phyloP scores from a whole-genome alignment of 1,140 invertebrate genomes.

The Aphis craccivora region DNA sequence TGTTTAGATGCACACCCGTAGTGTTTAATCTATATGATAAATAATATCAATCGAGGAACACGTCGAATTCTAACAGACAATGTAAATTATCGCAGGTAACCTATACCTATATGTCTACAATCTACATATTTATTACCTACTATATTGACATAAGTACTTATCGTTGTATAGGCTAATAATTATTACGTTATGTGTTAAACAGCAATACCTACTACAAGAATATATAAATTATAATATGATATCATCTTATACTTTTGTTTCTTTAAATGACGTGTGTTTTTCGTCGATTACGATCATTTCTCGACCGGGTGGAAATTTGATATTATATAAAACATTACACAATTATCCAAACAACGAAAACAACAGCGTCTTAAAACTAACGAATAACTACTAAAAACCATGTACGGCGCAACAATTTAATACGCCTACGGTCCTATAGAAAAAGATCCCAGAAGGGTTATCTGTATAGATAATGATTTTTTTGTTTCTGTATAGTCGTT shows the following conservation, averaged over 20 bases:
- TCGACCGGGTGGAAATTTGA: not conserved
- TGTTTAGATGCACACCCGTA: no score
- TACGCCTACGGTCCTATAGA: not conserved
- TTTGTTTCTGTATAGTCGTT: not conserved
- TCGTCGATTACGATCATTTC: not conserved
- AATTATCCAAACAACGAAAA: not conserved
- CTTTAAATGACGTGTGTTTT: not conserved
- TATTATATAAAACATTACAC: not conserved
- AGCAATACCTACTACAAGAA: not conserved
- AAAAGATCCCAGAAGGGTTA: not conserved
- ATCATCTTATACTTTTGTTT: not conserved
- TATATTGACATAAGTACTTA: no score
- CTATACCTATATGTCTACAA: no score
- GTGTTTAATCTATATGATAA: no score
- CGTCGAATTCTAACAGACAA: no score
- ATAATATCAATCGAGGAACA: no score
- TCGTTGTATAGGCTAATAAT: no score
- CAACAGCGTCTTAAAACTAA: not conserved
- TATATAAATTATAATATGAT: not conserved
- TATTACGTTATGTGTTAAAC: no score
- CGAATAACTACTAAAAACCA: not conserved
- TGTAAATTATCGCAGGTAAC: no score
- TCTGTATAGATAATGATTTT: not conserved
- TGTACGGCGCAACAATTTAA: not conserved
- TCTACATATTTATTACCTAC: no score